Base-by-base conservation (phyloP, 2,888 invertebrate genomes). In the Himalopsyche japonica region DNA sequence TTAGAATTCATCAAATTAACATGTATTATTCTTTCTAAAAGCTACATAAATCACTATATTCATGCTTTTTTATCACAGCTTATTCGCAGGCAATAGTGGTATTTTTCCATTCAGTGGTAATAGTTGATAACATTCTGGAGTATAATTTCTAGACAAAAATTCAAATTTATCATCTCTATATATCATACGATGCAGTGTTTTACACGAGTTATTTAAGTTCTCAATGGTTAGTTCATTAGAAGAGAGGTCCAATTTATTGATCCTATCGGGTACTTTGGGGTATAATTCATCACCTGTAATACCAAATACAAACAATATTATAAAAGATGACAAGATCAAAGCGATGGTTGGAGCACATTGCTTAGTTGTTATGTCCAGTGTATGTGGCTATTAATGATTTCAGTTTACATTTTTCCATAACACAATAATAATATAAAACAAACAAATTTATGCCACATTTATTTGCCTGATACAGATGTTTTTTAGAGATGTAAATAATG, bases 261-360 rank as follows among this genome's bases (percentile, higher is more conserved):
- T 37, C 8, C 89, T 90, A 88, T 92, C 90, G 90, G 92, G 87
- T 88, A 88, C 88, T 87, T 89, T 87, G 87, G 92, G 91, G 87
- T 92, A 92, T n/a, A 91, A 89, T 82, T 91, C 90, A 88, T 92
- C 92, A 88, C 87, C 87, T 87, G 76, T 7, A 86, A 85, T 80
- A 37, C 76, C 48, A 77, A 32, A 79, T 24, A 18, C 18, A 47
- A 57, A 37, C 57, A 15, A 76, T 79, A n/a, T 32, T 32, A 32
- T 32, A 32, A 32, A 32, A 32, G 3, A 32, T n/a, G n/a, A n/a
- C n/a, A n/a, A n/a, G n/a, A n/a, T n/a, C n/a, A n/a, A n/a, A n/a
- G 3, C 32, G 6, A 32, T 32, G 32, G 6, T 32, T 32, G 32
- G 6, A 32, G 32, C 32, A 32, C 32, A 32, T 32, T 4, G 32